Base-by-base conservation (phyloP, 2,113 vertebrate species). In the Heteronetta atricapilla region DNA sequence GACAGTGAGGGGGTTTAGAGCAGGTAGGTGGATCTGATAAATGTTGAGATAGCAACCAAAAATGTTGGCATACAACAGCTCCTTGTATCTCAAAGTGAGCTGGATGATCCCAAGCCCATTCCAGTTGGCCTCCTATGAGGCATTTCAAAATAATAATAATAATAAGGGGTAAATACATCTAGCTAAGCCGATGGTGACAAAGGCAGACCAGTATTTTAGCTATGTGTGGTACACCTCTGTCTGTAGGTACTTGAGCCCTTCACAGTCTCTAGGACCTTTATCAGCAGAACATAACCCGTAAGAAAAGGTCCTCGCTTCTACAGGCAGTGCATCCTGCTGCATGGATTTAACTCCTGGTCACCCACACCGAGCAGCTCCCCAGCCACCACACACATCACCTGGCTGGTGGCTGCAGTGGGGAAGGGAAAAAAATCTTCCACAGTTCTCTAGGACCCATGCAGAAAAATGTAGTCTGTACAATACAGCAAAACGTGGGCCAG, bases 381-480 rank as follows among this genome's bases (percentile, higher is more conserved):
- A 31, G 22, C 6, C 46, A 52, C n/a, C 14, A 38, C 15, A 62
- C 6, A 44, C 56, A 5, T n/a, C 48, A 68, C 68, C 53, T 66
- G 46, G 23, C 72, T 31, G 6, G 22, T 29, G 20, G 23, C 17
- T 34, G 58, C 26, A 40, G 23, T 69, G 23, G 79, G 84, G 50
- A 55, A 60, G 23, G 29, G 17, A 28, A 77, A 48, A 58, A 70
- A 21, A 22, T 26, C 11, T 67, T 58, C 89, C 42, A 22, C 25
- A 19, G 0, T 67, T 56, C 46, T 38, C 36, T 22, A 23, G 38
- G 33, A 60, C 59, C 10, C 1, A 9, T 33, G 48, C 0, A 64
- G 40, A 62, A 23, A 60, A 60, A 53, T 2, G 8, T 3, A 52
- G 53, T 28, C 23, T 0, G 1, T 20, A 48, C 13, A 42, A 10